Base-by-base conservation (phyloP, 2,797 vertebrate genomes). In the Tympanoctomys barrerae region DNA sequence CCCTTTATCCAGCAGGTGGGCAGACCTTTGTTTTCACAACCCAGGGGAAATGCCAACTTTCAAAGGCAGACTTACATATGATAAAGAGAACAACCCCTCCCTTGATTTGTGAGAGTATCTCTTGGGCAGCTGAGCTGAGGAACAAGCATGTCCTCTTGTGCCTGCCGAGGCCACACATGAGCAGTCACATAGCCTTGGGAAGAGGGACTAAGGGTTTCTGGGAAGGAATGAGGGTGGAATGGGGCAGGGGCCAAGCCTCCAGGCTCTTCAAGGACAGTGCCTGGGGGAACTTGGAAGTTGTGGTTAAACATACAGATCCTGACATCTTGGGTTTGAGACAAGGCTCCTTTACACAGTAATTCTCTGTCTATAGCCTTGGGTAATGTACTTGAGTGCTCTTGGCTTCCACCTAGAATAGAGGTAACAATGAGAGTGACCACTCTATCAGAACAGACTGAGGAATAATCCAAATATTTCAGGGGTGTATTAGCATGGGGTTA, bases 401-500 rank as follows among this genome's bases (percentile, higher is more conserved):
- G n/a, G 49, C 13, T 68, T 81, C 33, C 16, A 6, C 14, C 21
- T 64, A 31, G 21, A 57, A n/a, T 22, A 1, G 13, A 33, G 70
- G 7, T 22, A 75, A 42, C 49, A 59, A 9, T 0, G 28, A 8
- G 19, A 36, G 64, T 21, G 61, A 59, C 16, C 8, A 22, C 22
- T 54, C 21, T 33, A 24, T 66, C 1, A 9, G 54, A 46, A 26
- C 1, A 4, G 4, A 64, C n/a, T 18, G 21, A 87, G 11, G 4
- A 61, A 7, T 46, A 28, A 10, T 0, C 7, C 59, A 54, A 52
- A 26, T 9, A 6, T 1, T 9, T 33, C 10, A 2, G 7, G 19
- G n/a, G 7, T 16, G 1, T 57, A 28, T 49, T 13, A 46, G 39
- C 46, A 54, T 0, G n/a, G 14, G 1, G 10, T 21, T 33, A 0